Evolutionary conservation across 2,797 vertebrate genomes (phyloP), one percentile per base, ranked within the genome.

Genomic region (Chelonia mydas): DNA sequence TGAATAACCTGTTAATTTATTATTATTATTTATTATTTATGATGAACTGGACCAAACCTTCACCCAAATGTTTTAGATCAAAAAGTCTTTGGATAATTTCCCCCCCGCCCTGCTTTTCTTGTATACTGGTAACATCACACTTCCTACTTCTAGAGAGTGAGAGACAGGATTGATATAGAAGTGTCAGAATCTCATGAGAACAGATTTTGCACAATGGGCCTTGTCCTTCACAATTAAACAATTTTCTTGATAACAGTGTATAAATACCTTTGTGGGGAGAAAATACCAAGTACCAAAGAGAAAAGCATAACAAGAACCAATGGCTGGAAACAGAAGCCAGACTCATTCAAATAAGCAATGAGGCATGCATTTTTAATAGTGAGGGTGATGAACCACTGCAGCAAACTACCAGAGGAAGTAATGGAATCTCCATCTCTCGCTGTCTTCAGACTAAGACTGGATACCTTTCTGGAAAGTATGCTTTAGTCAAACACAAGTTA

Each of bases 1-100:
- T 82, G 90, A 89, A 41, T 3, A 81, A 94, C 90, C 74, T 89
- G 51, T 90, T 87, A 87, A 85, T 55, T 77, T 19, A 53, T 53
- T 19, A 53, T 55, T 25, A 54, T 54, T 7, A 61, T 61, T 33
- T 15, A 31, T 12, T 33, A 5, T 5, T 61, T 15, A 3, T 61
- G 11, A 93, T 72, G 53, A 92, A 91, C 74, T 31, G 87, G 27
- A 54, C 86, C 54, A 94, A 90, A 50, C 37, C 47, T 95, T 94
- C 83, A 90, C 72, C 93, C n/a, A 85, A 93, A 93, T 12, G 91
- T 82, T 81, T 50, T 86, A 27, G 5, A 83, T 49, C 1, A 0
- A 31, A 47, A 54, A 92, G 8, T 23, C 3, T 49, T 47, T 28
- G 45, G 28, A 77, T 28, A 47, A 77, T 47, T 45, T 74, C 72